phyloP scores from a whole-genome alignment of 2,113 vertebrate species.

The Rhabdomys dilectus region DNA sequence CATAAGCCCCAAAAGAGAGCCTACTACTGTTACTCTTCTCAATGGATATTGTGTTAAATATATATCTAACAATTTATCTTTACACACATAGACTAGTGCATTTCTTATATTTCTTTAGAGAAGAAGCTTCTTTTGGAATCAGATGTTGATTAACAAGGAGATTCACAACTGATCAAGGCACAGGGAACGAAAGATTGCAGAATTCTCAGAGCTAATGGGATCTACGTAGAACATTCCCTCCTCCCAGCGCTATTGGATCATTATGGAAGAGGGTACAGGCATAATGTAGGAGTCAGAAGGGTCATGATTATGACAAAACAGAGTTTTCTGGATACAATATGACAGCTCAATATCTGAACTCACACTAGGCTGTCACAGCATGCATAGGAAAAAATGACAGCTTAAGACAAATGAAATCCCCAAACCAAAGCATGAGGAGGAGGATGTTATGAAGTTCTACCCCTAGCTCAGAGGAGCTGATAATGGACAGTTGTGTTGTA shows the following conservation, averaged over 20 bases:
- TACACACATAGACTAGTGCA: background rate
- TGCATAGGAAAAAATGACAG: background rate
- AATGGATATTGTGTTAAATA: background rate
- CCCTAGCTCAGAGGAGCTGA: background rate
- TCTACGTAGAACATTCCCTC: background rate
- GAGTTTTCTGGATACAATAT: background rate
- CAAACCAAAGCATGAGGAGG: background rate
- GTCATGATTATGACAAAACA: background rate
- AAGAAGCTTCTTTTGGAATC: background rate
- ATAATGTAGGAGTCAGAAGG: background rate
- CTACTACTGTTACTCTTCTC: background rate
- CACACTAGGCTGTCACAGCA: too few relatives aligned
- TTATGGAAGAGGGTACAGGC: background rate
- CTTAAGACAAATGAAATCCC: too few relatives aligned
- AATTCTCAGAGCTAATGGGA: background rate
- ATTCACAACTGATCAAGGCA: background rate
- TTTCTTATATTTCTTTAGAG: background rate
- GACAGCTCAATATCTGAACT: background rate
- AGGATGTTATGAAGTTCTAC: background rate
- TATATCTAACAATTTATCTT: background rate
- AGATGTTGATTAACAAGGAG: background rate
- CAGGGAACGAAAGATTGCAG: background rate
- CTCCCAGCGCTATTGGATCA: background rate
- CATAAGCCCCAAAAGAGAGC: background rate
- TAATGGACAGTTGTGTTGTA: background rate